Percentiles rank a stretch among this genome's conserved stretches.
Conservation (phyloP, 1,140 invertebrate genomes). For the Druon quercuslanigerum region DNA sequence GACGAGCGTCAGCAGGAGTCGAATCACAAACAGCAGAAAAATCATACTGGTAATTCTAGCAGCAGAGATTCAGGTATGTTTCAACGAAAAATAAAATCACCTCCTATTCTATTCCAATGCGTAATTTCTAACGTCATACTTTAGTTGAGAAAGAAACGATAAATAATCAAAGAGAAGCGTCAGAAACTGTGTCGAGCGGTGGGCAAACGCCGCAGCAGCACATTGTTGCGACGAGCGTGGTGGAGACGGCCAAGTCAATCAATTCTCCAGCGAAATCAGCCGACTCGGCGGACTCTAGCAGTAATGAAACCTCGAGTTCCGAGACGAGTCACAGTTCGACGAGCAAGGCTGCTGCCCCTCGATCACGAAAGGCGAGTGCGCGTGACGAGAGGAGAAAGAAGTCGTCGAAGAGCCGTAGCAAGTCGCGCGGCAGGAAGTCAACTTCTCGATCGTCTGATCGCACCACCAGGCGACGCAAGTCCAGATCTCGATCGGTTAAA, state of each 20-base stretch:
- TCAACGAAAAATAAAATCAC: slow-evolving; percentile 48
- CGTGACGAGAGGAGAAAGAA: slow-evolving; percentile 53
- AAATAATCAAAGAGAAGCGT: slow-evolving; percentile 72
- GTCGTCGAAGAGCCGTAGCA: slow-evolving; percentile 63
- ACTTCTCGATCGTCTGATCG: slow-evolving; percentile 62
- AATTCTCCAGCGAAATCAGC: slow-evolving; percentile 60
- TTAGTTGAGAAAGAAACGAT: slow-evolving; percentile 74
- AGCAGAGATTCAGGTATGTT: slow-evolving; percentile 69
- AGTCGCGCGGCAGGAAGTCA: slow-evolving; percentile 61
- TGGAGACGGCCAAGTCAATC: slow-evolving; percentile 53
- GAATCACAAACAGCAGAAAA: slow-evolving; percentile 62
- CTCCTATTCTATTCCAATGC: slow-evolving; percentile 38
- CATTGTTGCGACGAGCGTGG: slow-evolving; percentile 41
- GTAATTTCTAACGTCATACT: slow-evolving; percentile 61
- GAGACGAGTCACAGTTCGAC: slow-evolving; percentile 52
- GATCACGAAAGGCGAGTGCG: slow-evolving; percentile 50
- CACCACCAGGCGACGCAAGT: slow-evolving; percentile 51
- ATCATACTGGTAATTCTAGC: slow-evolving; percentile 74
- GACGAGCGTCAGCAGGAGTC: slow-evolving; percentile 51
- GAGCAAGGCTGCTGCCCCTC: slow-evolving; percentile 54
- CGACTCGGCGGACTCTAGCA: slow-evolving; percentile 58
- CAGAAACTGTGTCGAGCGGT: slow-evolving; percentile 68
- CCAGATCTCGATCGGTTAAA: slow-evolving; percentile 53
- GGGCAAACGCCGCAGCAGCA: slow-evolving; percentile 64
- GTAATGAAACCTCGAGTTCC: slow-evolving; percentile 55